Conservation (phyloP, 2,888 invertebrate genomes). For the Chirona hameri region DNA sequence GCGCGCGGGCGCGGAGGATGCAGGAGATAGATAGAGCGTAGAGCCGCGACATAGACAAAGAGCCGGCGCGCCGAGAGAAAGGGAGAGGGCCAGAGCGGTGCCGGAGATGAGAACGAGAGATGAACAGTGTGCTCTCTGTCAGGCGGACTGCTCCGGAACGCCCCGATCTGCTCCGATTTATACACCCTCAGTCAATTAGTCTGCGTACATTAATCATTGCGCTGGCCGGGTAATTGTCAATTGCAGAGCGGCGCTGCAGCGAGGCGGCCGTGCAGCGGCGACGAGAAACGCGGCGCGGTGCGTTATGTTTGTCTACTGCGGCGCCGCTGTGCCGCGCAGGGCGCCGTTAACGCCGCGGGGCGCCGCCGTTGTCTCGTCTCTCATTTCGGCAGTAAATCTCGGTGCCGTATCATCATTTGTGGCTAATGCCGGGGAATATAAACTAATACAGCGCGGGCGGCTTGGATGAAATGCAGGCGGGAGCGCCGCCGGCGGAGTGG, state of each 20-base stretch:
- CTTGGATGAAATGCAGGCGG: background rate
- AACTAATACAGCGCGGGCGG: background rate
- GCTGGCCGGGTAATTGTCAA: background rate
- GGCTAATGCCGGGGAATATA: constrained; percentile 9
- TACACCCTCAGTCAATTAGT: background rate
- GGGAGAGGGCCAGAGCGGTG: background rate
- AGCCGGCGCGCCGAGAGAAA: background rate
- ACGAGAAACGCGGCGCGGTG: background rate
- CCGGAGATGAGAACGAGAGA: background rate
- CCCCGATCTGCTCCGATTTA: background rate
- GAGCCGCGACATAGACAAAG: background rate
- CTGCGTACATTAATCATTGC: background rate
- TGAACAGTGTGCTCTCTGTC: background rate
- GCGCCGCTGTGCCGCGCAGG: too few species aligned
- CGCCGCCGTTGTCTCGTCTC: background rate
- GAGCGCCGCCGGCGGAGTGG: background rate
- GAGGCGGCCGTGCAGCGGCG: background rate
- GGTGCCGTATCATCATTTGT: background rate
- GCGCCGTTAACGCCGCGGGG: too few species aligned
- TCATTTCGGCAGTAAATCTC: background rate
- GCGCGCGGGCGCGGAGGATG: background rate
- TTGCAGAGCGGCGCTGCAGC: background rate
- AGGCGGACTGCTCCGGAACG: background rate
- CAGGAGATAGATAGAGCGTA: background rate
- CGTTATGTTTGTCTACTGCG: background rate